phyloP scores from a whole-genome alignment of 23 tunicate species.

The Ascidia mentula region DNA sequence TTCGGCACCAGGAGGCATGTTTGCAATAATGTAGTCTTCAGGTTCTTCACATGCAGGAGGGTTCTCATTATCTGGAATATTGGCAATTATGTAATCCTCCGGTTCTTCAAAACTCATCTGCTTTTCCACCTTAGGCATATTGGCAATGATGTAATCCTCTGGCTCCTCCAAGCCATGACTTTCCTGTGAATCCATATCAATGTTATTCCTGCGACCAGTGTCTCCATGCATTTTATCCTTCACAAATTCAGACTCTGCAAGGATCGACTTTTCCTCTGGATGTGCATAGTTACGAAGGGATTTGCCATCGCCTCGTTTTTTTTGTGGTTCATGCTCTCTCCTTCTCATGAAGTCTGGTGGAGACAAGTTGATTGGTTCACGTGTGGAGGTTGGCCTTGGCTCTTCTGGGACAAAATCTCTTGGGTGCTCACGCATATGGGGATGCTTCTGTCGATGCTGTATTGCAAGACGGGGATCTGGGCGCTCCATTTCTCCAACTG shows the following conservation, averaged over 20 bases:
- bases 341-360: background rate
- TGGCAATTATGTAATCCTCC: constrained; percentile 84
- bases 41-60: constrained; percentile 65
- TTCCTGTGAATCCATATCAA: background rate
- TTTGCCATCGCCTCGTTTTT: background rate
- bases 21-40: constrained; percentile 86
- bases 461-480: background rate
- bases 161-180: constrained; percentile 54
- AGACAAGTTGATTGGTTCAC: background rate
- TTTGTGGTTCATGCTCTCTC: background rate
- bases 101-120: constrained; percentile 63
- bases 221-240: background rate
- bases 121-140: constrained; percentile 25
- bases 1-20: constrained; percentile 58
- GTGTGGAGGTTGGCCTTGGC: background rate
- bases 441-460: background rate
- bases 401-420: background rate
- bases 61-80: constrained; percentile 32
- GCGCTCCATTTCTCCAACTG: background rate
- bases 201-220: background rate
- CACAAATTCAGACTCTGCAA: background rate
- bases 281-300: constrained; percentile 15
- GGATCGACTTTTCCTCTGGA: background rate
- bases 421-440: background rate
- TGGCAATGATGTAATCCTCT: constrained; percentile 83